A percentile compares a stretch with the other conserved stretches of the same genome.
Evolutionary conservation across 2,888 invertebrate genomes (phyloP).

Genomic region (Julus scandinavius): DNA sequence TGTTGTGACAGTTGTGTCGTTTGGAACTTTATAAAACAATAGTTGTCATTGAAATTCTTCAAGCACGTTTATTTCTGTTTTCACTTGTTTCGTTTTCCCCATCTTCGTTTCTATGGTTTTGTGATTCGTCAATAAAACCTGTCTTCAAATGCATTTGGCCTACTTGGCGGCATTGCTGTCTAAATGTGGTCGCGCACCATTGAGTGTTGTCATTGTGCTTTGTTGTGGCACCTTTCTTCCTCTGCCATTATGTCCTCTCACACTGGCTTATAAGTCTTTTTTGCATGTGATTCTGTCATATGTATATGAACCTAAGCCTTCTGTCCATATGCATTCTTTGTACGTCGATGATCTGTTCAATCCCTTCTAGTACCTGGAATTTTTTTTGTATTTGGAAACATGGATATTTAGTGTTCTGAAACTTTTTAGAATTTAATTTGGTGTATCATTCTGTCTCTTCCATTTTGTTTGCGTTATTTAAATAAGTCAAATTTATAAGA

Average conservation of each 20-base stretch:
- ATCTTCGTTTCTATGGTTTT: not conserved
- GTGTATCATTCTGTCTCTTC: too few species aligned
- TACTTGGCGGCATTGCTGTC: not conserved
- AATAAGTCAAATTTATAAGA: too few species aligned
- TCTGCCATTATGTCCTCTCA: constrained; percentile 43
- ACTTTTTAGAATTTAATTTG: too few species aligned
- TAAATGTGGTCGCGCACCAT: not conserved
- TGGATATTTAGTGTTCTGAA: not conserved
- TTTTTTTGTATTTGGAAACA: not conserved
- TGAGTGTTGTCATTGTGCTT: constrained; percentile 46
- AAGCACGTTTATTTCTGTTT: not conserved
- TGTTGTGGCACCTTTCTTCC: constrained; percentile 50
- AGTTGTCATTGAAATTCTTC: not conserved
- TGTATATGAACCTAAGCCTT: not conserved
- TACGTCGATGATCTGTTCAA: not conserved
- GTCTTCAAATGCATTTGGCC: not conserved
- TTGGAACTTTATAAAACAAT: not conserved
- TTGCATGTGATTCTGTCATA: not conserved
- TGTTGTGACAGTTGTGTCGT: not conserved
- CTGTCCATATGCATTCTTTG: not conserved
- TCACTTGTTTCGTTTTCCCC: not conserved
- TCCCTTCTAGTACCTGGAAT: not conserved
- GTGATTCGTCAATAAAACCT: not conserved
- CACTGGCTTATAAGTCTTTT: constrained; percentile 7
- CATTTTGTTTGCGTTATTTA: too few species aligned